Conservation (phyloP, 2,113 vertebrate genomes). For the Willisornis vidua region DNA sequence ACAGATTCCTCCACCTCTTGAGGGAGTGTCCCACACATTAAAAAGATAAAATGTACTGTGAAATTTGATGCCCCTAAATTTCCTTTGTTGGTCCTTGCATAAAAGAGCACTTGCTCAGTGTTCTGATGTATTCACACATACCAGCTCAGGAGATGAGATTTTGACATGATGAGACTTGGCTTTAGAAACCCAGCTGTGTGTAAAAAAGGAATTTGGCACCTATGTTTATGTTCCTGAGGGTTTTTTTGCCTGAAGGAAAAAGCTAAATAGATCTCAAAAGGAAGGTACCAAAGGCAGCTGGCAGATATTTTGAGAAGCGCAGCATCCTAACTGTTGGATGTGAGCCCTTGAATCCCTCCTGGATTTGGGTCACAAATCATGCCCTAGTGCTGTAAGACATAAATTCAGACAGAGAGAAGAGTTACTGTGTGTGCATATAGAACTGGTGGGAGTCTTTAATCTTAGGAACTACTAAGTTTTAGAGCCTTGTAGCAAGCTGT, state of each 20-base stretch:
- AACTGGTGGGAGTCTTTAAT: background rate
- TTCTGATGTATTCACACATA: background rate
- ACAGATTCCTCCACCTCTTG: background rate
- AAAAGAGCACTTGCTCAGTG: background rate
- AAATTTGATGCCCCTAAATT: background rate
- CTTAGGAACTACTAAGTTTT: background rate
- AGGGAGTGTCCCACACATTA: background rate
- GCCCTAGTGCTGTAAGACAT: background rate
- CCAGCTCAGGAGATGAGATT: background rate
- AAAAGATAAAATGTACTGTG: background rate
- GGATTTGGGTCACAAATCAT: slow-evolving; percentile 11
- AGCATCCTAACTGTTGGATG: background rate
- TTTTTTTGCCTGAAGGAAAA: slow-evolving; percentile 9
- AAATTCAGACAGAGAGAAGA: background rate
- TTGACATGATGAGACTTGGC: background rate
- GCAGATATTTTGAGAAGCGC: slow-evolving; percentile 19
- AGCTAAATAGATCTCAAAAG: background rate
- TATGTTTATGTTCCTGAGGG: background rate
- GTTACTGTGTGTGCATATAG: background rate
- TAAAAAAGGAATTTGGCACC: background rate
- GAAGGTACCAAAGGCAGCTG: background rate
- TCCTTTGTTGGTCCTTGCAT: background rate
- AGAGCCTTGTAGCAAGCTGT: background rate
- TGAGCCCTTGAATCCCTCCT: background rate
- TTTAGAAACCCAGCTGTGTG: background rate